Conservation (phyloP, 2,888 invertebrate genomes). For the Acrobasis repandana region DNA sequence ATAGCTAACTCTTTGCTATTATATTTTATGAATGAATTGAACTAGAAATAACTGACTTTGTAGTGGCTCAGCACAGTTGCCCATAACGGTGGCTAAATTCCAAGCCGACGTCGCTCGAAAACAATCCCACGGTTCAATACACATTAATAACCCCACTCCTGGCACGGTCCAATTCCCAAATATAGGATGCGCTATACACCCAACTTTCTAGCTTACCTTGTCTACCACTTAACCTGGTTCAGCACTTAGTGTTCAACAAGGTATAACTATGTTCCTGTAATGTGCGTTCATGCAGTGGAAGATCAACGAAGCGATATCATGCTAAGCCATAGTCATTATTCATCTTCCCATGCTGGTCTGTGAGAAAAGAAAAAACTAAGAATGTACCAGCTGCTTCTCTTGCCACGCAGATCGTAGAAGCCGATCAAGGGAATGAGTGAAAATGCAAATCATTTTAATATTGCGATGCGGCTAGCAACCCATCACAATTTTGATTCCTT, state of each 20-base stretch:
- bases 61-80: constrained; percentile 38
- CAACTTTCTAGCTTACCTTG: constrained; percentile 36
- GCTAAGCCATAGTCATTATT: too few species aligned
- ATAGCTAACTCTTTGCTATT: neutral
- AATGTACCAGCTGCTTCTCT: too few species aligned
- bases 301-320: too few species aligned
- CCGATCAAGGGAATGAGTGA: too few species aligned
- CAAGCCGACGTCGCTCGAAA: constrained; percentile 51
- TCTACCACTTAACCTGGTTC: constrained; percentile 8
- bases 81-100: constrained; percentile 36
- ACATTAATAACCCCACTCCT: constrained; percentile 65
- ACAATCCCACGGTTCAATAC: constrained; percentile 71
- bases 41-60: neutral
- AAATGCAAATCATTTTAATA: too few species aligned
- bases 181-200: constrained; percentile 46
- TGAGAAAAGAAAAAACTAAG: too few species aligned
- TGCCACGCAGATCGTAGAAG: too few species aligned
- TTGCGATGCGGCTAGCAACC: too few species aligned
- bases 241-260: neutral
- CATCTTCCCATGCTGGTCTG: too few species aligned
- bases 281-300: neutral
- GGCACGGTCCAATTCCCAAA: constrained; percentile 60
- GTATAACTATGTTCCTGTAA: neutral
- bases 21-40: neutral
- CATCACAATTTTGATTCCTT: too few species aligned